Evolutionary conservation across 2,113 vertebrate genomes (phyloP), one percentile per base, ranked within the genome.

Genomic region (Sprattus sprattus): DNA sequence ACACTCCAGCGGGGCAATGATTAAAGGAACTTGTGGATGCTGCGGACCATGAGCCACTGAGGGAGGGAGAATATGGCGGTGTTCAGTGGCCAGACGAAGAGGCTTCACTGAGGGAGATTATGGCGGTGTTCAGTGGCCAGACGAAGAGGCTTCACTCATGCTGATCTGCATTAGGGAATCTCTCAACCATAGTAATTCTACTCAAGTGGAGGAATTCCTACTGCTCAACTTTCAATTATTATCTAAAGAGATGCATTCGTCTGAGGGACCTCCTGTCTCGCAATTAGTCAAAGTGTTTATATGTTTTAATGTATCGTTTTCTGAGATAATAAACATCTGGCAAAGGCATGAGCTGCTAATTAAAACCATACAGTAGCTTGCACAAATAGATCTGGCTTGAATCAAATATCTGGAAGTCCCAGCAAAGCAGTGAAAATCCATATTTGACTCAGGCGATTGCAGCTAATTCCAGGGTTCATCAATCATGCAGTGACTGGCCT

Each of bases 351-450:
- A 67, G 7, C 45, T 22, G 80, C 25, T 81, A 81, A 81, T 81
- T 49, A 81, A 84, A 87, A 82, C 54, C 57, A 82, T 81, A 80
- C 84, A 67, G n/a, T 82, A 84, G 47, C 82, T 64, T 25, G 32
- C 45, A 87, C 47, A 45, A 47, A 83, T 83, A 87, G 83, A 87
- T 84, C 86, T 71, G 86, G 82, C 81, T 87, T 52, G 39, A 80
- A 84, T 87, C 64, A 44, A 81, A 81, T 44, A 11, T 75, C 49
- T 84, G 18, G n/a, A 84, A 8, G 83, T 39, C 9, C 50, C 49
- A 22, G 81, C 44, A 52, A 45, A 57, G 57, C 47, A 32, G 60
- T 82, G 57, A 85, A 84, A 78, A 44, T 80, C 57, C 44, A 82
- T 75, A 45, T 85, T 75, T 44, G 54, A 80, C 75, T 83, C 78